These are phyloP conservation scores for Dryoscopus gambensis DNA, from an alignment of 2,113 vertebrate species.

Conservation along the genomic window DNA sequence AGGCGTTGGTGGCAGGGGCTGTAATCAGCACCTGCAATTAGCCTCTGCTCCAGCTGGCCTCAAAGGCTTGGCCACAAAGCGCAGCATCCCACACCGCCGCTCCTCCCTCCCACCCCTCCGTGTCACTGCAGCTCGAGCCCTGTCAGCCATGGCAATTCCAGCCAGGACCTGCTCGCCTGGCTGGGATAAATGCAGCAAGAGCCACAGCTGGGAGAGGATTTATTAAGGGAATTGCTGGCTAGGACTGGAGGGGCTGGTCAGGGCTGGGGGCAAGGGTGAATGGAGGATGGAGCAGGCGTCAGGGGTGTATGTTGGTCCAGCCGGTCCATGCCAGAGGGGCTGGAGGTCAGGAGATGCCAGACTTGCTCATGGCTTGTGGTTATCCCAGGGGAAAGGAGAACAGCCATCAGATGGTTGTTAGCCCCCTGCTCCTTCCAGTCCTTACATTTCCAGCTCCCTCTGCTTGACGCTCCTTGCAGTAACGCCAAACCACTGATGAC, in stretches of 20 bases:
- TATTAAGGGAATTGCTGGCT: not conserved
- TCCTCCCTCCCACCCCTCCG: not conserved
- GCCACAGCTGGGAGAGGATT: not conserved
- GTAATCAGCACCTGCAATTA: slow-evolving; percentile 46
- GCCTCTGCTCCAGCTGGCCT: not conserved
- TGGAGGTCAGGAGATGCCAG: not conserved
- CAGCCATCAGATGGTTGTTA: not conserved
- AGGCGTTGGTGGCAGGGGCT: not conserved
- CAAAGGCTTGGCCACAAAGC: not conserved
- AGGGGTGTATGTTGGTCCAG: accelerated
- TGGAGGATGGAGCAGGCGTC: not conserved
- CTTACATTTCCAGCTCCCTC: not conserved
- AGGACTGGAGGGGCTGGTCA: not conserved
- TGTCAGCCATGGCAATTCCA: accelerated
- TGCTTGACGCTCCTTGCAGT: not conserved
- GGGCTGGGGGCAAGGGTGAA: not conserved
- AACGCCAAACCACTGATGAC: slow-evolving; percentile 21
- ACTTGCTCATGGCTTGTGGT: not conserved
- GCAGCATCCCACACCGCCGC: not conserved
- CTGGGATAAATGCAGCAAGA: not conserved
- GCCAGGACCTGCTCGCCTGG: not conserved
- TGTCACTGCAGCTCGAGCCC: not conserved
- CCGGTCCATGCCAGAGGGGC: not conserved
- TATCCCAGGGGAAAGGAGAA: not conserved
- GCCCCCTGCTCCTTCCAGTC: not conserved